Base-by-base conservation (phyloP, 2,113 vertebrate species). In the Chrysochloris asiatica region DNA sequence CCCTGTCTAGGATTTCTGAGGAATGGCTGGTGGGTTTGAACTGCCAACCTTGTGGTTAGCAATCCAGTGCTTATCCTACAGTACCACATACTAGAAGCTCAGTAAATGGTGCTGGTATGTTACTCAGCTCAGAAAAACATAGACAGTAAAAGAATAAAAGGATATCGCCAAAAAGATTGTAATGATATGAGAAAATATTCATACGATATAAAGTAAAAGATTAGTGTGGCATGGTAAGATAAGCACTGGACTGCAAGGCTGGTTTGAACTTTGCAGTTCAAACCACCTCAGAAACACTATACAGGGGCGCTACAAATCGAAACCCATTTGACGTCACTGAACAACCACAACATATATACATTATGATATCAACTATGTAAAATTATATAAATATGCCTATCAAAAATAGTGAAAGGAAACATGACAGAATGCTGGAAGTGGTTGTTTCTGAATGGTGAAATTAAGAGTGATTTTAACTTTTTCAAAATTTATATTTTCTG, bases 81-180 rank as follows among this genome's bases (percentile, higher is more conserved):
- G n/a, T n/a, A n/a, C n/a, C n/a, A n/a, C n/a, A n/a, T n/a, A n/a
- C n/a, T n/a, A 45, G 38, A 76, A 84, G 30, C 11, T 79, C 65
- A 45, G 22, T 45, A 50, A 77, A 45, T 50, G 47, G 69, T 43
- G 56, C 45, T 61, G 19, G 56, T 24, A 63, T 75, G 11, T 36
- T 54, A 28, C 72, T 88, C 56, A 86, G 24, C 48, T 83, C 50
- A 91, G 30, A 83, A 83, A n/a, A 79, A 26, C 79, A 73, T 0
- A 75, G 50, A 77, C 54, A 33, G 21, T 30, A 69, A 77, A 84
- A 80, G 54, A 92, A 56, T 81, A 86, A 76, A 82, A 93, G 24
- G 7, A 33, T 75, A 63, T 36, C 75, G 56, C 26, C 22, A 71
- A 90, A 26, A 78, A 91, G 33, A 83, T 43, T 75, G 22, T 50